Evolutionary conservation across 2,113 vertebrate genomes (phyloP).

Genomic region (Tricholaema leucomelas): DNA sequence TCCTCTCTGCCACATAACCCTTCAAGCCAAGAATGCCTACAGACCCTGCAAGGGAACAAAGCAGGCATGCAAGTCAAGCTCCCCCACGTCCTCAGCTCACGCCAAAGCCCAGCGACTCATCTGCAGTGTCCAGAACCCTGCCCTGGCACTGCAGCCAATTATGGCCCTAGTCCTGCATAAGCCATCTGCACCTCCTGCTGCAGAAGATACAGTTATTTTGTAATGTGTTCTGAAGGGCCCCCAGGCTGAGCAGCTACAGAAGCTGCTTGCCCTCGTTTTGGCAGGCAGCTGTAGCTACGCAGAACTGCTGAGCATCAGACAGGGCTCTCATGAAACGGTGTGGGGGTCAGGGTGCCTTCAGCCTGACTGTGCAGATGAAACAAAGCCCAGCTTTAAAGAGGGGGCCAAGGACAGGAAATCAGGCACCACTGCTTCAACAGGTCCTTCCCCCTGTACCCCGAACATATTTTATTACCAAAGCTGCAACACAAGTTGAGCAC

Average conservation of each 20-base stretch:
- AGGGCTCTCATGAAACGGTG: background rate
- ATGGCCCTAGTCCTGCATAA: fast-evolving
- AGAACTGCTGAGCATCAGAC: background rate
- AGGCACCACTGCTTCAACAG: background rate
- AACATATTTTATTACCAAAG: background rate
- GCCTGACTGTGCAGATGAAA: background rate
- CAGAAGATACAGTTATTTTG: background rate
- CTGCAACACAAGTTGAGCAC: fast-evolving
- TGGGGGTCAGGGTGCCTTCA: fast-evolving
- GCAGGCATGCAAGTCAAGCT: conserved; percentile 48
- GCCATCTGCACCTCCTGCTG: background rate
- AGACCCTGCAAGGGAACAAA: conserved; percentile 63
- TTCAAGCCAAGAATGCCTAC: conserved; percentile 79
- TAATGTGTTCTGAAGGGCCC: background rate
- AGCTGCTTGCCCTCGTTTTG: background rate
- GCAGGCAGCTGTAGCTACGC: background rate
- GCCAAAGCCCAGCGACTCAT: background rate
- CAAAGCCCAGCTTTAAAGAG: background rate
- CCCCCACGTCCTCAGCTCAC: background rate
- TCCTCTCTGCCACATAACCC: conserved; percentile 88
- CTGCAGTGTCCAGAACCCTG: background rate
- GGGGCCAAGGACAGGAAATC: background rate
- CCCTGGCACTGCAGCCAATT: background rate
- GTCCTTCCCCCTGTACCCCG: background rate
- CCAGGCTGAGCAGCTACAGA: background rate